A percentile compares a stretch with the other conserved stretches of the same genome.
phyloP scores from a whole-genome alignment of 2,888 invertebrate species.

The Trissolcus japonicus region DNA sequence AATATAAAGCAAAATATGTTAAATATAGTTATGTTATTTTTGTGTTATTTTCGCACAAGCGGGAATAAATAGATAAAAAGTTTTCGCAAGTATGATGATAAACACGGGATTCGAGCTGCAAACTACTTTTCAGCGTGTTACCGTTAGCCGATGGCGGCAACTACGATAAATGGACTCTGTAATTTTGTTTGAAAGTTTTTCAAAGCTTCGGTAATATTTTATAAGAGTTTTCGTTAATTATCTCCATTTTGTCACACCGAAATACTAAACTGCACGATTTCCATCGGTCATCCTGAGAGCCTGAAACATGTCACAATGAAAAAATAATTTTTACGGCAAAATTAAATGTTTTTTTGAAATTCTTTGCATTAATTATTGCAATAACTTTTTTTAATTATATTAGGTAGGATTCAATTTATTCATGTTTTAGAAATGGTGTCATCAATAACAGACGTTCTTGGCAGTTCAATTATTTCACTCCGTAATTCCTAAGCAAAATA shows the following conservation, averaged over 20 bases:
- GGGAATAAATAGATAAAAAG: constrained; percentile 51
- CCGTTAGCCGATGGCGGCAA: constrained; percentile 34
- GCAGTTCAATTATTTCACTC: constrained; percentile 2
- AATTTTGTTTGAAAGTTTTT: constrained; percentile 50
- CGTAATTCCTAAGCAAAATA: constrained; percentile 16
- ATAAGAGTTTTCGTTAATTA: constrained; percentile 47
- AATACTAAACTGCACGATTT: constrained; percentile 25
- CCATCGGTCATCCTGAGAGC: constrained; percentile 14
- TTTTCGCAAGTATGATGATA: constrained; percentile 42
- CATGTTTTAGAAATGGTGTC: background rate
- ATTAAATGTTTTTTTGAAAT: constrained; percentile 12
- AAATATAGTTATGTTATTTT: constrained; percentile 31
- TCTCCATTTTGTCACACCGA: constrained; percentile 29
- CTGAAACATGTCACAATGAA: constrained; percentile 25
- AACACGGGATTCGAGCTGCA: constrained; percentile 40
- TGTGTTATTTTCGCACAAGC: constrained; percentile 25
- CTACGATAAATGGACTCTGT: constrained; percentile 47
- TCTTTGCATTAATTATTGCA: constrained; percentile 15
- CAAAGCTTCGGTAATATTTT: constrained; percentile 39
- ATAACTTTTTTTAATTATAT: background rate
- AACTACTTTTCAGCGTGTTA: constrained; percentile 42
- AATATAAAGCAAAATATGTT: constrained; percentile 27
- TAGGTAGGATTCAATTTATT: background rate
- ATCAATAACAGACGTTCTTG: constrained; percentile 4
- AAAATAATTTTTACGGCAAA: constrained; percentile 8